Percentiles rank a stretch among this genome's conserved stretches.
Evolutionary conservation across 2,797 vertebrate genomes (phyloP).

Genomic region (Bucorvus abyssinicus): DNA sequence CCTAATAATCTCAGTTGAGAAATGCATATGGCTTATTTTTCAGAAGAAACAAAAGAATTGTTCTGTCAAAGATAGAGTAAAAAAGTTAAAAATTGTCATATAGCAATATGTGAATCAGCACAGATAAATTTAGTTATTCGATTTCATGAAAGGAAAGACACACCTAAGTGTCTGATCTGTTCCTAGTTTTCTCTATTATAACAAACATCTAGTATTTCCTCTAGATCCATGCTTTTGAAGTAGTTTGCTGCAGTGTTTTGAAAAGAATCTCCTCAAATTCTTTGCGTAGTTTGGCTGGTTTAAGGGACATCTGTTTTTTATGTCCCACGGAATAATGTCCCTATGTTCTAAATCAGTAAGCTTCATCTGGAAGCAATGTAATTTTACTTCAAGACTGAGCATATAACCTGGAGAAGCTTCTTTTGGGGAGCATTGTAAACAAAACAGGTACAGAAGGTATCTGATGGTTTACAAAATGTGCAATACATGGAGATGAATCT

Average conservation of each 20-base stretch:
- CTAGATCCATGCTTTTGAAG: not conserved
- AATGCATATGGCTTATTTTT: not conserved
- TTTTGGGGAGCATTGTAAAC: not conserved
- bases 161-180: not conserved
- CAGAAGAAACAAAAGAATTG: not conserved
- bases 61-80: not conserved
- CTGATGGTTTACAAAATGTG: not conserved
- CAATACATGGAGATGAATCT: not conserved
- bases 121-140: not conserved
- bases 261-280: not conserved
- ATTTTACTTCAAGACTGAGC: not conserved
- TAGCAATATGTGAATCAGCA: not conserved
- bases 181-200: not conserved
- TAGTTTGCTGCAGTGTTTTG: not conserved
- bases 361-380: not conserved
- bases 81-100: not conserved
- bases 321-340: not conserved
- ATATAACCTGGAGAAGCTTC: not conserved
- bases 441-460: not conserved
- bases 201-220: not conserved
- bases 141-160: not conserved
- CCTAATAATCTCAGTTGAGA: not conserved
- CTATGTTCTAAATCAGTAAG: not conserved
- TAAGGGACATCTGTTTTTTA: not conserved
- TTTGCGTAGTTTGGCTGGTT: not conserved